Conservation (phyloP, 2,113 vertebrate genomes). For the Forbesichthys papilliferus region DNA sequence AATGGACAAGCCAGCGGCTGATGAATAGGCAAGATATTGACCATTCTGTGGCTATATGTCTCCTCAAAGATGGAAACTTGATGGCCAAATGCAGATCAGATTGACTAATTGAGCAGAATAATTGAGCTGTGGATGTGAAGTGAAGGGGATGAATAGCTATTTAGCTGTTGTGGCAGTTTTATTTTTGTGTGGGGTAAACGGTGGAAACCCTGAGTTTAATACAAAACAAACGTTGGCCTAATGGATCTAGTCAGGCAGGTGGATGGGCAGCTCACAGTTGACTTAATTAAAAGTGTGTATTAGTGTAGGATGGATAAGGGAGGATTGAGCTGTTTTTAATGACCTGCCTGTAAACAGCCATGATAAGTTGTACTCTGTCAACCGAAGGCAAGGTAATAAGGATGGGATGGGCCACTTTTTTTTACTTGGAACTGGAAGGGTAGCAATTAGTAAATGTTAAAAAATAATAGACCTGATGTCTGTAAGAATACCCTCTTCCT, state of each 20-base stretch:
- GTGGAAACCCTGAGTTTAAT: conserved; percentile 78
- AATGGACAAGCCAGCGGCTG: conserved; percentile 82
- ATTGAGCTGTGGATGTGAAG: conserved; percentile 66
- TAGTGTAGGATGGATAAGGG: conserved; percentile 26
- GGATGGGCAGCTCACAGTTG: conserved; percentile 53
- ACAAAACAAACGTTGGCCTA: conserved; percentile 77
- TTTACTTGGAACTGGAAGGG: too few species aligned
- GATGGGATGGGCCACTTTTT: not conserved
- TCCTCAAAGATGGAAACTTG: conserved; percentile 84
- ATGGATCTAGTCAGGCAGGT: conserved; percentile 58
- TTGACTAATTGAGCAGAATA: conserved; percentile 82
- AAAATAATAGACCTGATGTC: too few species aligned
- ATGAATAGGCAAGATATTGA: conserved; percentile 87
- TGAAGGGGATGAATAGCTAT: conserved; percentile 64
- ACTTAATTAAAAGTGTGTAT: conserved; percentile 71
- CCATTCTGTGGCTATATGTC: conserved; percentile 82
- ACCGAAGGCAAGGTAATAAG: conserved; percentile 18
- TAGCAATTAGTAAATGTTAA: too few species aligned
- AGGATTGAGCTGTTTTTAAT: conserved; percentile 59
- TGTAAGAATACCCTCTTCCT: too few species aligned
- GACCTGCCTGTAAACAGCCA: conserved; percentile 30
- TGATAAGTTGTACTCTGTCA: conserved; percentile 7
- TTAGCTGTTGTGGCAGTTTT: conserved; percentile 81
- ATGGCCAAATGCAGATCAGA: conserved; percentile 85
- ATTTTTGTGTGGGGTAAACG: conserved; percentile 72